Evolutionary conservation across 2,113 vertebrate species (phyloP).

Genomic region (Dasyornis broadbenti): DNA sequence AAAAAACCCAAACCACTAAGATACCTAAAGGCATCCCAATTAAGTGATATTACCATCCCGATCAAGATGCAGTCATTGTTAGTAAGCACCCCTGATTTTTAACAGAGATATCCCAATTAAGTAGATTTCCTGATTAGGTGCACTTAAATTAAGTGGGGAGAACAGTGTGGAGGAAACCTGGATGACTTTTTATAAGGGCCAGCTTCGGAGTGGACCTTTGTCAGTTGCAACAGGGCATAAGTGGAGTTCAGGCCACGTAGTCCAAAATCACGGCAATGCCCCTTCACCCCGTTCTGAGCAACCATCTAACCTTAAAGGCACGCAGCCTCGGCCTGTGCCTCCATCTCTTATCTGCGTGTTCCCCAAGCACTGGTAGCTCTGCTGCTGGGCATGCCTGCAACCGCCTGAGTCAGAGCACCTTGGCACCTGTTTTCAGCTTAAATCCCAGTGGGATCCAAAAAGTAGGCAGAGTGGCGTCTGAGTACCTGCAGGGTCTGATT

Average conservation of each 20-base stretch:
- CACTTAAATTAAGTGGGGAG: conserved; percentile 32
- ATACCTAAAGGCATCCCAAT: conserved; percentile 64
- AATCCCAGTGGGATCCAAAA: conserved; percentile 30
- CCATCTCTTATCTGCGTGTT: neutral
- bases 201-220: neutral
- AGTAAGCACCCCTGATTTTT: conserved; percentile 52
- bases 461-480: conserved; percentile 56
- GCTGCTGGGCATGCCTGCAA: conserved; percentile 50
- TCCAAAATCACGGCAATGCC: neutral
- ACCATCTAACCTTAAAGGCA: neutral
- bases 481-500: conserved; percentile 12
- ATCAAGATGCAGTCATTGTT: conserved; percentile 67
- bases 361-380: neutral
- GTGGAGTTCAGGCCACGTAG: accelerated
- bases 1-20: conserved; percentile 57
- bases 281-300: neutral
- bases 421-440: conserved; percentile 32
- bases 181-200: neutral
- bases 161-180: neutral
- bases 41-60: conserved; percentile 65
- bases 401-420: conserved; percentile 34
- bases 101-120: conserved; percentile 57
- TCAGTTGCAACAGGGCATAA: neutral
- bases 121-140: conserved; percentile 47
- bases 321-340: neutral